Evolutionary conservation across 2,797 vertebrate species (phyloP).

Genomic region (Enteromius afrohamiltoni): DNA sequence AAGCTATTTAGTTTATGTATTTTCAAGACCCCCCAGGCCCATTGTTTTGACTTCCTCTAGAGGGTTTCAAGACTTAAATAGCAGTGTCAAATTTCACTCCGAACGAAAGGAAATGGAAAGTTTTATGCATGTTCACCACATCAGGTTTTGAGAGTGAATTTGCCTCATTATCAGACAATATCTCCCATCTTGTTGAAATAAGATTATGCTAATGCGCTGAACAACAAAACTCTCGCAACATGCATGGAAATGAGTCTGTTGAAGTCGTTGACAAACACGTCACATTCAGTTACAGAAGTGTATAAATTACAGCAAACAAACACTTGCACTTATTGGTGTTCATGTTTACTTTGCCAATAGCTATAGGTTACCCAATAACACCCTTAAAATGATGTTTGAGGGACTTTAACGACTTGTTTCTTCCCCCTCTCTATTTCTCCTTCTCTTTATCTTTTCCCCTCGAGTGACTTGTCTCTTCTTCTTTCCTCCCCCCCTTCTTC

Average conservation of each 20-base stretch:
- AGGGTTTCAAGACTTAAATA: background rate
- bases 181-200: background rate
- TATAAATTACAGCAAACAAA: background rate
- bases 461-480: constrained; percentile 25
- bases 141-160: background rate
- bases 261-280: background rate
- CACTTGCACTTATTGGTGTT: background rate
- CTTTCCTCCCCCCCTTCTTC: constrained; percentile 36
- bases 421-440: constrained; percentile 52
- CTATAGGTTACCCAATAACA: constrained; percentile 12
- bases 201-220: constrained; percentile 9
- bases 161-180: constrained; percentile 5
- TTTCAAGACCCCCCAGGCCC: background rate
- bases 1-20: background rate
- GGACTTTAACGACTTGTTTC: constrained; percentile 3
- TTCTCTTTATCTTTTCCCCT: constrained; percentile 49
- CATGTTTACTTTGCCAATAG: constrained; percentile 12
- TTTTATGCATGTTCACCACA: background rate
- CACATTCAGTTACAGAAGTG: constrained; percentile 1
- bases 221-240: background rate
- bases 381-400: constrained; percentile 4
- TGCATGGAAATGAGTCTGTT: background rate
- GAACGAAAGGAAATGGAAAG: background rate
- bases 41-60: constrained; percentile 10
- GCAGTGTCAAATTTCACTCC: background rate